Conservation (phyloP, 2,113 vertebrate genomes). For the Xiphias gladius region DNA sequence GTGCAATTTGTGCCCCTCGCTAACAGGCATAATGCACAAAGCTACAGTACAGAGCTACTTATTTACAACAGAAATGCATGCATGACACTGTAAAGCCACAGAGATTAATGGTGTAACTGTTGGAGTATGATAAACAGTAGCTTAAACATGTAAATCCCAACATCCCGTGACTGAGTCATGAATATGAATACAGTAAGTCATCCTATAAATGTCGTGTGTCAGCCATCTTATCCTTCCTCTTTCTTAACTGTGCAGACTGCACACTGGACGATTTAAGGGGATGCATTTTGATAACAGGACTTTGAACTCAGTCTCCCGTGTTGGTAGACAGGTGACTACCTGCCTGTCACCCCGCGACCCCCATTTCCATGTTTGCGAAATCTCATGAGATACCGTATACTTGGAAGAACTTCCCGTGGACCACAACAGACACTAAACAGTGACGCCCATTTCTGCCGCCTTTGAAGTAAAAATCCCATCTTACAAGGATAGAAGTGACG, state of each 20-base stretch:
- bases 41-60: conserved; percentile 48
- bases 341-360: not conserved
- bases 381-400: too few species aligned
- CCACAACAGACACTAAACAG: not conserved
- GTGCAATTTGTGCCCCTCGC: conserved; percentile 36
- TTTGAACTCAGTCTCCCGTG: too few species aligned
- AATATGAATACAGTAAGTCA: not conserved
- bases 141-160: not conserved
- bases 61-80: conserved; percentile 24
- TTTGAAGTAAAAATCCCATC: not conserved
- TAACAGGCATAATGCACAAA: conserved; percentile 45
- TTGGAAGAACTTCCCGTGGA: too few species aligned
- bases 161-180: conserved; percentile 3
- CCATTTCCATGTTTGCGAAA: not conserved
- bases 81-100: conserved; percentile 26
- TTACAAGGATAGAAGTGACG: too few species aligned
- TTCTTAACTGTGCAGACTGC: too few species aligned
- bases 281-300: not conserved
- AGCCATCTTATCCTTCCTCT: not conserved
- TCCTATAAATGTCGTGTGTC: not conserved
- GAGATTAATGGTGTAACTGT: conserved; percentile 14
- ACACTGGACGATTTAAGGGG: not conserved
- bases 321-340: too few species aligned
- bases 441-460: not conserved
- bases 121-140: conserved; percentile 10